Evolutionary conservation across 2,113 vertebrate genomes (phyloP).

Genomic region (Heteronetta atricapilla): DNA sequence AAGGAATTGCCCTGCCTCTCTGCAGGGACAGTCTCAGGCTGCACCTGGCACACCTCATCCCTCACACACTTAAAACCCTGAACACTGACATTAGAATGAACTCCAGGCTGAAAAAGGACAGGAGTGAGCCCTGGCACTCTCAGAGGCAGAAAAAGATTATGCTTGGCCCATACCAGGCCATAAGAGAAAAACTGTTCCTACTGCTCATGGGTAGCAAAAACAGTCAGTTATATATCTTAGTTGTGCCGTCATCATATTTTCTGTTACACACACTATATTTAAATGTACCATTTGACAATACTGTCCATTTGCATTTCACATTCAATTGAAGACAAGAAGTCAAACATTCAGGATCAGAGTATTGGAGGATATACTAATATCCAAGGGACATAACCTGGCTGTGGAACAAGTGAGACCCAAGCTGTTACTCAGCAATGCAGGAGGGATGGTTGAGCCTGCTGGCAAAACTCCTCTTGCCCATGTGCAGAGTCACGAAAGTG

Average conservation of each 20-base stretch:
- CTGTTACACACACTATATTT: neutral
- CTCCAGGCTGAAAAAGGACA: neutral
- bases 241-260: neutral
- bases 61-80: neutral
- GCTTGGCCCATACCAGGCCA: neutral
- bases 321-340: neutral
- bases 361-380: neutral
- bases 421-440: neutral
- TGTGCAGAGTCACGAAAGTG: neutral
- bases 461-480: neutral
- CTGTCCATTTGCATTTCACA: neutral
- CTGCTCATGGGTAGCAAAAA: neutral
- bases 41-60: neutral
- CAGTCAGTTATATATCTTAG: neutral
- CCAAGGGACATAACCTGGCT: neutral
- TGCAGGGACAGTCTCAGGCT: fast-evolving
- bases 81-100: fast-evolving
- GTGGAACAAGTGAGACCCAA: neutral
- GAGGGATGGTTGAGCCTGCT: neutral
- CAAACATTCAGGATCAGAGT: neutral
- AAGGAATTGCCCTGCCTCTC: neutral
- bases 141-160: neutral
- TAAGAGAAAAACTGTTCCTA: neutral
- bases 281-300: neutral
- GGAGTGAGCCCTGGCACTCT: neutral